phyloP scores from a whole-genome alignment of 2,888 invertebrate genomes.

The Drosophila limbata region DNA sequence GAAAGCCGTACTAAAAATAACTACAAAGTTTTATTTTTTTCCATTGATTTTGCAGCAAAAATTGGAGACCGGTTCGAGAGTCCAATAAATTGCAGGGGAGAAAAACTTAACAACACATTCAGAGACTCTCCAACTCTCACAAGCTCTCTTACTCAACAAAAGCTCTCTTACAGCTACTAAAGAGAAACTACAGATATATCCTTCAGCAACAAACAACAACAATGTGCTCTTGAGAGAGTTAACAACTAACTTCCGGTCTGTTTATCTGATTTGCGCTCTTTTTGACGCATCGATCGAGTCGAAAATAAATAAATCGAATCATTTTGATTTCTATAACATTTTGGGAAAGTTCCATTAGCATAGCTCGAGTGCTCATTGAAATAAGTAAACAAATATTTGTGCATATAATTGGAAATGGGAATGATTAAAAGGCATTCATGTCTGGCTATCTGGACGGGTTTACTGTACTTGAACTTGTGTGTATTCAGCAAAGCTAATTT shows the following conservation, averaged over 20 bases:
- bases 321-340: slow-evolving; percentile 18
- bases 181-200: slow-evolving; percentile 10
- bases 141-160: slow-evolving; percentile 10
- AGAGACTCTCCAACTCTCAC: not conserved
- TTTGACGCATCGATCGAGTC: not conserved
- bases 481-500: slow-evolving; percentile 9
- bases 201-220: not conserved
- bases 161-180: slow-evolving; percentile 10
- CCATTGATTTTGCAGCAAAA: slow-evolving; percentile 7
- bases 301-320: slow-evolving; percentile 10
- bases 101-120: slow-evolving; percentile 1
- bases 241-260: slow-evolving; percentile 10
- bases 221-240: not conserved
- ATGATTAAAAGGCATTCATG: slow-evolving; percentile 17
- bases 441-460: not conserved
- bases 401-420: slow-evolving; percentile 2
- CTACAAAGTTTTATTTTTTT: slow-evolving; percentile 18
- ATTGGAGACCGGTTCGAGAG: slow-evolving; percentile 32
- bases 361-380: slow-evolving; percentile 18
- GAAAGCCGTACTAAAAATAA: slow-evolving; percentile 48
- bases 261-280: slow-evolving; percentile 1
- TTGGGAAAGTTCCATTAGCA: slow-evolving; percentile 39
- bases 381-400: slow-evolving; percentile 17
- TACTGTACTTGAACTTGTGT: slow-evolving; percentile 30
- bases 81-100: slow-evolving; percentile 1